A percentile compares a stretch with the other conserved stretches of the same genome.
Conservation (phyloP, 2,113 vertebrate species). For the Limanda limanda region DNA sequence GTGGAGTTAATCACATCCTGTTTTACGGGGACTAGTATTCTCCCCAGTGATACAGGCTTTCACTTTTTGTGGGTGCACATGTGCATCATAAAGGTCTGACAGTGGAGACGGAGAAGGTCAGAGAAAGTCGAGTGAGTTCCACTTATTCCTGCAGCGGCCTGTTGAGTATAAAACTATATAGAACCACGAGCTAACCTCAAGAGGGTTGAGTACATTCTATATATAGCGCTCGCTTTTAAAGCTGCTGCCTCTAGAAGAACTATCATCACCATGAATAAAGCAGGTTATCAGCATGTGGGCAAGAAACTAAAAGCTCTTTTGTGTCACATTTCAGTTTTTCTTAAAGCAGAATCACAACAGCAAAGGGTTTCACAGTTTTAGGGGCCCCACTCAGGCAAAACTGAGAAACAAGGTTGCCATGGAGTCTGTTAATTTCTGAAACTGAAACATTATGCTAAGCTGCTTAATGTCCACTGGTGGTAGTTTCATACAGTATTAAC, state of each 20-base stretch:
- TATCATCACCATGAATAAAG: conserved; percentile 3
- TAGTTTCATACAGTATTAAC: too few relatives aligned
- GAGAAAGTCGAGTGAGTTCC: conserved; percentile 45
- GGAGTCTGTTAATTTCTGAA: too few relatives aligned
- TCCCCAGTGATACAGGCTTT: conserved; percentile 18
- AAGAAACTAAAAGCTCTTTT: too few relatives aligned
- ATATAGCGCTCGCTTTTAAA: conserved; percentile 8
- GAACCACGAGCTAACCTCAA: conserved; percentile 44
- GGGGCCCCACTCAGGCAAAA: too few relatives aligned
- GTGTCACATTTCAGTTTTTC: too few relatives aligned
- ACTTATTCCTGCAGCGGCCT: conserved; percentile 49
- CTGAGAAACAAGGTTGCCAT: too few relatives aligned
- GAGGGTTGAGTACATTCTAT: conserved; percentile 15
- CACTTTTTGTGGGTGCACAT: conserved; percentile 40
- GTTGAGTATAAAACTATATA: conserved; percentile 46
- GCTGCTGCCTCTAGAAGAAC: conserved; percentile 1
- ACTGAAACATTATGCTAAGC: too few relatives aligned
- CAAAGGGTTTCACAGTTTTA: neutral
- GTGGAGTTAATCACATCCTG: conserved; percentile 55
- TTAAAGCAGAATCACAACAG: neutral
- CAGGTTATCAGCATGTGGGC: neutral
- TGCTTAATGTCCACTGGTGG: too few relatives aligned
- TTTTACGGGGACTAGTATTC: conserved; percentile 46
- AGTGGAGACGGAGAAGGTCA: conserved; percentile 43
- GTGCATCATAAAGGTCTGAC: conserved; percentile 48